phyloP scores from a whole-genome alignment of 2,797 vertebrate species.

The Apodemus agrarius region DNA sequence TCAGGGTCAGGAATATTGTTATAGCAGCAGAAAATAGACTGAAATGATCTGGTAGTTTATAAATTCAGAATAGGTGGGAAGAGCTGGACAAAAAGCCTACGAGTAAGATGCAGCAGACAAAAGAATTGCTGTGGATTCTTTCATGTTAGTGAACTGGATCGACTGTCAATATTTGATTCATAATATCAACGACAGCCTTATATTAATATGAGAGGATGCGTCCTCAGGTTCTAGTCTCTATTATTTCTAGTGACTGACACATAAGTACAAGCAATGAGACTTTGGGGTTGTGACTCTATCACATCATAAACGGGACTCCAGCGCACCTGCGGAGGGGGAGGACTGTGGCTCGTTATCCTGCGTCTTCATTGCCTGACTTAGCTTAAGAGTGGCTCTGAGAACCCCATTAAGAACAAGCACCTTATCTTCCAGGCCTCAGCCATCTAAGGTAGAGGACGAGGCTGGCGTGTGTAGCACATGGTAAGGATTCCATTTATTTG shows the following conservation, averaged over 20 bases:
- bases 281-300: not conserved
- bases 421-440: not conserved
- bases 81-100: not conserved
- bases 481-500: not conserved
- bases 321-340: not conserved
- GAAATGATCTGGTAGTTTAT: not conserved
- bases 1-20: not conserved
- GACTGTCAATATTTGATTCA: not conserved
- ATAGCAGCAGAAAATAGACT: not conserved
- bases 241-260: not conserved
- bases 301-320: too few species aligned
- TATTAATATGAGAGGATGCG: not conserved
- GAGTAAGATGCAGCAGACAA: not conserved
- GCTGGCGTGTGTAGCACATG: not conserved
- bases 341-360: fast-evolving
- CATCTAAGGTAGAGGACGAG: not conserved
- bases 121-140: not conserved
- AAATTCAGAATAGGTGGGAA: not conserved
- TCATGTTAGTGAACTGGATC: not conserved
- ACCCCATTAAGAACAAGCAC: not conserved
- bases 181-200: not conserved
- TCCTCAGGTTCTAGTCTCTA: not conserved
- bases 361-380: not conserved
- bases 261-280: not conserved
- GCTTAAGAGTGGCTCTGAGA: not conserved